phyloP scores from a whole-genome alignment of 2,113 vertebrate genomes.

The Bubo scandiacus region DNA sequence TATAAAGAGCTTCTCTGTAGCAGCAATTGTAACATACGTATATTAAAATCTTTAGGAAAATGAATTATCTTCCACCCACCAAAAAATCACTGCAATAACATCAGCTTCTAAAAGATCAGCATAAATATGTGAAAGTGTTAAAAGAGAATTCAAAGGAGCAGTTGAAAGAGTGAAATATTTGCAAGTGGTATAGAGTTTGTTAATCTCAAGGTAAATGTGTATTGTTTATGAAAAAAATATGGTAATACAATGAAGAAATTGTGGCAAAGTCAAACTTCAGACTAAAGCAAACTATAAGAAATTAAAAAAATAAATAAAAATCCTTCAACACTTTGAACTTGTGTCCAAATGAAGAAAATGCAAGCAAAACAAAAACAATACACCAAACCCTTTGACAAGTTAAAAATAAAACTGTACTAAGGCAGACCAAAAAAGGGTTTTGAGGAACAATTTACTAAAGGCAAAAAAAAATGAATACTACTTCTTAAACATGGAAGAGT shows the following conservation, averaged over 20 bases:
- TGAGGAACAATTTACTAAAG: background rate
- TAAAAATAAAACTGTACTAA: background rate
- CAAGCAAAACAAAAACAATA: background rate
- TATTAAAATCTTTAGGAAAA: background rate
- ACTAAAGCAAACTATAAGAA: background rate
- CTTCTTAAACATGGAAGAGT: background rate
- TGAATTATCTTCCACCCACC: rapidly evolving
- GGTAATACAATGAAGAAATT: background rate
- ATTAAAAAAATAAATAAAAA: too few relatives aligned
- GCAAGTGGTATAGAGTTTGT: background rate
- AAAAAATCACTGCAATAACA: background rate
- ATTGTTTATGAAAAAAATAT: background rate
- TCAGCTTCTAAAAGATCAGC: background rate
- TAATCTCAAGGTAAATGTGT: background rate
- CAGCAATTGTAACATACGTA: background rate
- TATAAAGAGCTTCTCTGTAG: background rate
- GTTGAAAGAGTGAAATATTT: background rate
- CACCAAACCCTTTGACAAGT: background rate
- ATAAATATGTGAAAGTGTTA: background rate
- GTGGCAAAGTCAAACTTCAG: background rate
- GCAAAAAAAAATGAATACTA: rapidly evolving
- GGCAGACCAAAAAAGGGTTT: background rate
- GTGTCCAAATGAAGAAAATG: background rate
- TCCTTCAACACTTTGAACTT: background rate
- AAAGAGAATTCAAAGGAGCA: background rate